A percentile compares a stretch with the other conserved stretches of the same genome.
Conservation (phyloP, 2,797 vertebrate genomes). For the Lacerta viridis region DNA sequence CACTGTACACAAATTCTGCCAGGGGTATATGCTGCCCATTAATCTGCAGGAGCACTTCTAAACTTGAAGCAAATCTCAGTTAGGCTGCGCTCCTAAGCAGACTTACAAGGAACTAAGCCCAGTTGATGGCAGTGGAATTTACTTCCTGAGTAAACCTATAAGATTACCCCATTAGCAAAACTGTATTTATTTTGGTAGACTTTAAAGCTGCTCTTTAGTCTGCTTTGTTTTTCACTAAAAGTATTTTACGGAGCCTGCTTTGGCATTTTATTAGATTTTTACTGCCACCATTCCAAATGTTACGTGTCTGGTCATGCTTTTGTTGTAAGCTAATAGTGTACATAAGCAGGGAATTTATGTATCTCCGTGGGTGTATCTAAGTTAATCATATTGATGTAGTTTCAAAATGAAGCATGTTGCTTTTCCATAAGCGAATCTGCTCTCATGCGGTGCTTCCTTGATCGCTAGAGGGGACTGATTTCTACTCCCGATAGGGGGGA, state of each 20-base stretch:
- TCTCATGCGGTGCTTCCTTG: not conserved
- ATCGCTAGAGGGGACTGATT: not conserved
- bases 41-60: not conserved
- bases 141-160: not conserved
- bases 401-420: slow-evolving; percentile 7
- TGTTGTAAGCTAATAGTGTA: not conserved
- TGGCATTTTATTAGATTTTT: not conserved
- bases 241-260: not conserved
- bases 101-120: not conserved
- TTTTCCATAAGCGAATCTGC: not conserved
- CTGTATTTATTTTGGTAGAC: not conserved
- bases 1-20: not conserved
- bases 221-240: not conserved
- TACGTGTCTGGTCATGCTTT: not conserved
- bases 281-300: not conserved
- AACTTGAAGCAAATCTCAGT: not conserved
- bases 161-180: not conserved
- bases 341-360: not conserved
- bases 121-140: not conserved
- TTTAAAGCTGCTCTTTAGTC: not conserved
- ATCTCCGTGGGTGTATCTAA: not conserved
- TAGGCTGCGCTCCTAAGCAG: not conserved
- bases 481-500: not conserved
- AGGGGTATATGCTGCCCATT: not conserved
- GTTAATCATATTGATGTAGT: not conserved